A percentile compares a stretch with the other conserved stretches of the same genome.
Conservation (phyloP, 2,888 invertebrate species). For the Drosophila subsilvestris region DNA sequence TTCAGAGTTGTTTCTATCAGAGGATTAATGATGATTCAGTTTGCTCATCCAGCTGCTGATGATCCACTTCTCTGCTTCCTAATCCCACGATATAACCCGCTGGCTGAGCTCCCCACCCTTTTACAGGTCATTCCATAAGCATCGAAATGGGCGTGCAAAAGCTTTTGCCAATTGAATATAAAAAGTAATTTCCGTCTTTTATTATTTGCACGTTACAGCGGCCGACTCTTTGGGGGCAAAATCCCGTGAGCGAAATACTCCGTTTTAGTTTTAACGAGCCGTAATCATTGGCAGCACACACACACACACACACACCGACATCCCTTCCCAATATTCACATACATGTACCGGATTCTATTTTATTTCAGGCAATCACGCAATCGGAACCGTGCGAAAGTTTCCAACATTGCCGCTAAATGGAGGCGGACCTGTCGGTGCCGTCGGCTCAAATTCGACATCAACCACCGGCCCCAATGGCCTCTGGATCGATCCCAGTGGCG, state of each 20-base stretch:
- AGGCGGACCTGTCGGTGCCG: slow-evolving; percentile 53
- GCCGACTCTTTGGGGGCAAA: too few relatives aligned
- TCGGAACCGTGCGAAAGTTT: slow-evolving; percentile 84
- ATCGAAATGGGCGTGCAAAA: slow-evolving; percentile 31
- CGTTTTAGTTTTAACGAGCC: slow-evolving; percentile 64
- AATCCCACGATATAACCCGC: not conserved
- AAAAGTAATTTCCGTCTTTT: slow-evolving; percentile 77
- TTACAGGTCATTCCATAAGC: slow-evolving; percentile 29
- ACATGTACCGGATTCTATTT: slow-evolving; percentile 48
- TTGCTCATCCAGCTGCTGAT: too few relatives aligned
- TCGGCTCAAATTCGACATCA: slow-evolving; percentile 47
- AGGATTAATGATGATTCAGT: too few relatives aligned
- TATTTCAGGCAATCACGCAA: slow-evolving; percentile 85
- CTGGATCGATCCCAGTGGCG: slow-evolving; percentile 85
- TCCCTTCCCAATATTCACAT: slow-evolving; percentile 55
- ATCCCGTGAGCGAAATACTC: not conserved
- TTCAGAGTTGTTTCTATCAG: too few relatives aligned
- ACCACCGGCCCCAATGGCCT: slow-evolving; percentile 71
- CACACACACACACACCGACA: slow-evolving; percentile 12
- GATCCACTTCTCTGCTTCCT: not conserved
- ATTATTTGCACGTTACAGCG: slow-evolving; percentile 71
- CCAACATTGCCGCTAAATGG: slow-evolving; percentile 84
- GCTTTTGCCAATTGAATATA: slow-evolving; percentile 75
- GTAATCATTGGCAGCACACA: slow-evolving; percentile 51
- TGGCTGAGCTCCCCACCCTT: not conserved